Evolutionary conservation across 1,140 invertebrate species (phyloP).

Genomic region (Acyrthosiphon pisum): DNA sequence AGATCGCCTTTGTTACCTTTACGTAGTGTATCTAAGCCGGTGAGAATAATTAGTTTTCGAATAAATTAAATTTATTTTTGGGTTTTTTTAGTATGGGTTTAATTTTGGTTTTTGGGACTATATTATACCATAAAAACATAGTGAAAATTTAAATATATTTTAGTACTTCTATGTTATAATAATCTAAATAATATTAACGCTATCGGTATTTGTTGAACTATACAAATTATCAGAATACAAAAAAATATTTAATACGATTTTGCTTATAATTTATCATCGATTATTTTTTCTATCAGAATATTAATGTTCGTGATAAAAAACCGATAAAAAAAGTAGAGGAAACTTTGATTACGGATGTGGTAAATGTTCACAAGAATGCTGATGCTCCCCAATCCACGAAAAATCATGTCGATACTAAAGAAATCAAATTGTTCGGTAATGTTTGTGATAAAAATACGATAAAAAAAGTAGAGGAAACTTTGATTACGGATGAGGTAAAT

Average conservation of each 20-base stretch:
- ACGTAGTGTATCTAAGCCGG: background rate
- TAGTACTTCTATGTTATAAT: background rate
- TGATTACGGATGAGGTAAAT: too few relatives aligned
- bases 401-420: background rate
- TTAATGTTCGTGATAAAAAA: constrained; percentile 1
- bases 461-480: too few relatives aligned
- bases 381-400: background rate
- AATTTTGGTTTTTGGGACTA: too few relatives aligned
- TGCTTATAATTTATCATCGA: background rate
- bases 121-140: background rate
- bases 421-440: too few relatives aligned
- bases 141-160: background rate
- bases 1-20: background rate
- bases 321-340: background rate
- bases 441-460: too few relatives aligned
- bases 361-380: background rate
- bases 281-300: background rate
- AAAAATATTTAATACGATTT: background rate
- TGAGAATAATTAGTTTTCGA: background rate
- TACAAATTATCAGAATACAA: background rate
- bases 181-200: background rate
- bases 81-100: background rate
- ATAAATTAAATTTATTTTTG: background rate
- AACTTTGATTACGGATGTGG: background rate
- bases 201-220: background rate